Evolutionary conservation across 2,888 invertebrate genomes (phyloP).

Genomic region (Polymixis lichenea): DNA sequence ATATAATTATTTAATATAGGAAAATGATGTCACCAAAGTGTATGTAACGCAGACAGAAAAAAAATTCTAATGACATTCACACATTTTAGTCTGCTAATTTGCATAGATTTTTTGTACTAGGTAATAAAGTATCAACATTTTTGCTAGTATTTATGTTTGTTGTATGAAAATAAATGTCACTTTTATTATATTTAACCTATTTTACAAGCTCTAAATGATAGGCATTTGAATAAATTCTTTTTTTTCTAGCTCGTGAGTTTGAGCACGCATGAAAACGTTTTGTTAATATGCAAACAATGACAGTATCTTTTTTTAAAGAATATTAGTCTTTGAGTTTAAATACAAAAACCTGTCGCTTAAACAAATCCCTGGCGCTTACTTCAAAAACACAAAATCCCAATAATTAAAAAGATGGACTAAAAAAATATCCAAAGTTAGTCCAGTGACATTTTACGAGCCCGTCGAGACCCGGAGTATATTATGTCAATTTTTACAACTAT

Average conservation of each 20-base stretch:
- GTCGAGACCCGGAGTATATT: constrained; percentile 71
- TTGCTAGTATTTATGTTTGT: constrained; percentile 1
- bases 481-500: constrained; percentile 80
- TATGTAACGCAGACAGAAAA: constrained; percentile 14
- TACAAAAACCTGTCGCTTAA: too few relatives aligned
- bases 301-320: not conserved
- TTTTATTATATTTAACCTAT: not conserved
- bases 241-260: not conserved
- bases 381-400: constrained; percentile 12
- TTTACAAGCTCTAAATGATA: not conserved
- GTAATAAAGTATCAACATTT: constrained; percentile 20
- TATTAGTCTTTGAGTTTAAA: not conserved
- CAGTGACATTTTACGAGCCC: constrained; percentile 73
- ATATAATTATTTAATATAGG: constrained; percentile 7
- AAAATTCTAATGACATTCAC: constrained; percentile 31
- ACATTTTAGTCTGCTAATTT: constrained; percentile 28
- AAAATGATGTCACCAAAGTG: constrained; percentile 36
- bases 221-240: not conserved
- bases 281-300: not conserved
- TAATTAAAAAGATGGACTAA: constrained; percentile 68
- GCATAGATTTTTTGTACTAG: constrained; percentile 31
- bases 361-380: not conserved
- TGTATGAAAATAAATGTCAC: constrained; percentile 26
- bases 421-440: constrained; percentile 69
- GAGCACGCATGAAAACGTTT: not conserved